phyloP scores from a whole-genome alignment of 2,113 vertebrate genomes.

The Bubo bubo region DNA sequence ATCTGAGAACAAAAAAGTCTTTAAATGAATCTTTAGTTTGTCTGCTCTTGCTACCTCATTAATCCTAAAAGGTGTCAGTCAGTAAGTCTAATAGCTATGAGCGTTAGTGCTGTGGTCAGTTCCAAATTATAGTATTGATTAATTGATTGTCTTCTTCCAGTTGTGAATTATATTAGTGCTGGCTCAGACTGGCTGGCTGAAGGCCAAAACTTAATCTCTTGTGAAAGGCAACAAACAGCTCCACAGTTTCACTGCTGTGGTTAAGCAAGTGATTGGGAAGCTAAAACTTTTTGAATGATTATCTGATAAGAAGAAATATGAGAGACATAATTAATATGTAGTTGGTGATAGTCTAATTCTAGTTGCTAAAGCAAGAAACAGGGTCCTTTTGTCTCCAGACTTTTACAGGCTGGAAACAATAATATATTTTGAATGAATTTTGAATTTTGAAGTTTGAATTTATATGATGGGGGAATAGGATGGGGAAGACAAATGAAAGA shows the following conservation, averaged over 20 bases:
- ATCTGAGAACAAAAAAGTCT: conserved; percentile 39
- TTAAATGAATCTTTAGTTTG: conserved; percentile 68
- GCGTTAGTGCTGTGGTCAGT: conserved; percentile 73
- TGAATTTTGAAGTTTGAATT: not conserved
- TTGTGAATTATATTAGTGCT: conserved; percentile 74
- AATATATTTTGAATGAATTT: too few relatives aligned
- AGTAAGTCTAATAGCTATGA: conserved; percentile 71
- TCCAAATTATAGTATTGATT: conserved; percentile 83
- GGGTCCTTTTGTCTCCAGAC: not conserved
- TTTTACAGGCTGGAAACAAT: not conserved
- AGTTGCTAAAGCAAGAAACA: not conserved
- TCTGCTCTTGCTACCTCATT: conserved; percentile 68
- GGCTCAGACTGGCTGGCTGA: conserved; percentile 54
- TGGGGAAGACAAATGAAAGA: not conserved
- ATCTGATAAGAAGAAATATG: conserved; percentile 15
- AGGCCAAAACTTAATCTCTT: conserved; percentile 65
- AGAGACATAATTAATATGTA: not conserved
- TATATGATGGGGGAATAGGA: not conserved
- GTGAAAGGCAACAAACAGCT: conserved; percentile 45
- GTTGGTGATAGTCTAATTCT: not conserved
- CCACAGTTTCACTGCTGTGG: conserved; percentile 20
- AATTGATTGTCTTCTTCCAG: conserved; percentile 79
- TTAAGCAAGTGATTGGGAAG: conserved; percentile 34
- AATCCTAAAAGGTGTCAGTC: conserved; percentile 75
- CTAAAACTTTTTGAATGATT: conserved; percentile 25